Evolutionary conservation across 2,797 vertebrate genomes (phyloP).

Genomic region (Ctenochaetus hawaiiensis): DNA sequence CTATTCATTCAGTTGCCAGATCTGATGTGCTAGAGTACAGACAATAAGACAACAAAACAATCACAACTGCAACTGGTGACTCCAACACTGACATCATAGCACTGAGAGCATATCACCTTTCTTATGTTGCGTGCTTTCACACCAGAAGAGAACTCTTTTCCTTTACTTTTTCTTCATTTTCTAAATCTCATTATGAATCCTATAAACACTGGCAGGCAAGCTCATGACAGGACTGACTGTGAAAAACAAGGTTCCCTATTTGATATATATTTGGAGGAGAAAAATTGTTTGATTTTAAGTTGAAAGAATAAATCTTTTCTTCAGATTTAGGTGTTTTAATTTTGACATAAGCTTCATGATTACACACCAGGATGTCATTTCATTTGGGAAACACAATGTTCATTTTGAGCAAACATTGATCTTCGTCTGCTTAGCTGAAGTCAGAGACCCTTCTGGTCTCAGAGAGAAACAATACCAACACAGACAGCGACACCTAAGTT

Average conservation of each 20-base stretch:
- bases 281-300: too few relatives aligned
- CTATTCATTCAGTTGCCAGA: background rate
- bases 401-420: constrained; percentile 10
- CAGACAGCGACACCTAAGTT: constrained; percentile 27
- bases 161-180: background rate
- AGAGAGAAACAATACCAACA: constrained; percentile 11
- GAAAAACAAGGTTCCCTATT: too few relatives aligned
- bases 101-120: background rate
- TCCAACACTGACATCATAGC: too few relatives aligned
- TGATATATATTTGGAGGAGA: too few relatives aligned
- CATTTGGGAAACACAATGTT: constrained; percentile 12
- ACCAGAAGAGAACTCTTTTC: background rate
- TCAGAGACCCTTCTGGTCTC: background rate
- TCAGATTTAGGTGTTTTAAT: background rate
- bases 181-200: background rate
- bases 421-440: constrained; percentile 8
- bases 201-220: background rate
- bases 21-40: background rate
- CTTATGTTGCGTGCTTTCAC: constrained; percentile 1
- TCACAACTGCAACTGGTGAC: background rate
- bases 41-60: background rate
- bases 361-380: background rate
- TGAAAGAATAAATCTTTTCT: background rate
- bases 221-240: background rate
- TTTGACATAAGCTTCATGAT: too few relatives aligned